phyloP scores from a whole-genome alignment of 2,797 vertebrate species.

The Periparus ater region DNA sequence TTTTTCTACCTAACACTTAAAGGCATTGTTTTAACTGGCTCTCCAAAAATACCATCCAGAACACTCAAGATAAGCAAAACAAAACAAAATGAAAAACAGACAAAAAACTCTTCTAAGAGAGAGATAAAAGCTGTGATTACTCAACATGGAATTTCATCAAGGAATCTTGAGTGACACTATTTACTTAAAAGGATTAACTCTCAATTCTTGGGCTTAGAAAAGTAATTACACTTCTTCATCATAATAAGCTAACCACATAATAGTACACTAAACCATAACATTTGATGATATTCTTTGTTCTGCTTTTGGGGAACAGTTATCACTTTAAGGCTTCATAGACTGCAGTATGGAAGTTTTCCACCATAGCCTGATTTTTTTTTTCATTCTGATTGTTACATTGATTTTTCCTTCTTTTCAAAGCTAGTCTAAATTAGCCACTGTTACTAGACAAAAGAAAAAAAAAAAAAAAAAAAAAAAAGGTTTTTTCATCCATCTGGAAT shows the following conservation, averaged over 20 bases:
- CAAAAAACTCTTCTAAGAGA: neutral
- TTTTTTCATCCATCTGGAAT: neutral
- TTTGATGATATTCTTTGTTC: neutral
- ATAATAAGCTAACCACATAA: neutral
- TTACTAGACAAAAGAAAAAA: neutral
- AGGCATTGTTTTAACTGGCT: neutral
- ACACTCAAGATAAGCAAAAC: neutral
- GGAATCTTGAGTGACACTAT: neutral
- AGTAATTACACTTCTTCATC: neutral
- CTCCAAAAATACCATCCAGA: accelerated
- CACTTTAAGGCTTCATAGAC: neutral
- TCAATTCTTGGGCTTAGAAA: neutral
- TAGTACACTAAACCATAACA: neutral
- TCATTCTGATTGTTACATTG: neutral
- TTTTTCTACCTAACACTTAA: neutral
- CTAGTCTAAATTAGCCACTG: neutral
- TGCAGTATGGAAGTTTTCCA: neutral
- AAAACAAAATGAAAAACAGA: neutral
- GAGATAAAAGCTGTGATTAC: neutral
- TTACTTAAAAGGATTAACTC: neutral
- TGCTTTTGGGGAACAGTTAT: neutral
- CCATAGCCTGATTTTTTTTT: neutral
- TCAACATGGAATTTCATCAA: neutral
- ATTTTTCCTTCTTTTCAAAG: neutral
- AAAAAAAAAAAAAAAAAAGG: neutral